Percentiles rank a stretch among this genome's conserved stretches.
These are phyloP conservation scores for Carollia perspicillata DNA, from an alignment of 2,113 vertebrate species.

Conservation along the genomic window DNA sequence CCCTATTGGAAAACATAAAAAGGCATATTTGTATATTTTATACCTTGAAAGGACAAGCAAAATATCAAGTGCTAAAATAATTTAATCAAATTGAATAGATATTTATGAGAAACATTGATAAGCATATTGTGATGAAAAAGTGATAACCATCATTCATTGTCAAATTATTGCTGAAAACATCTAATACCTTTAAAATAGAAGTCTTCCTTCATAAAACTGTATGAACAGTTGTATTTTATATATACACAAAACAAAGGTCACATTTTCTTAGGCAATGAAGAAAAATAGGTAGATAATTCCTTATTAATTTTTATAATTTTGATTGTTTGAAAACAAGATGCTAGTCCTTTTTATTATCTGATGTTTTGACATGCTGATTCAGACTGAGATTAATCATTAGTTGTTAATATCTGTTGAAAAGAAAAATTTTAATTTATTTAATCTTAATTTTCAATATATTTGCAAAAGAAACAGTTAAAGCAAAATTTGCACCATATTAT, in stretches of 20 bases:
- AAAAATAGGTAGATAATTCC: neutral
- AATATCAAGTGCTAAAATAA: neutral
- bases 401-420: neutral
- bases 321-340: neutral
- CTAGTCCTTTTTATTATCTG: neutral
- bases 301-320: neutral
- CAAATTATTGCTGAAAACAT: neutral
- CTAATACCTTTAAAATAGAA: neutral
- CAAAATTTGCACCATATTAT: neutral
- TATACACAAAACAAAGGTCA: neutral
- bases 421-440: neutral
- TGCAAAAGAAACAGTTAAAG: neutral
- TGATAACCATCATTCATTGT: neutral
- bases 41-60: neutral
- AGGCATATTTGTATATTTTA: neutral
- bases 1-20: neutral
- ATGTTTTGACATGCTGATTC: neutral
- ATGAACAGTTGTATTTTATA: neutral
- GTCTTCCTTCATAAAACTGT: neutral
- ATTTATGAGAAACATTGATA: neutral
- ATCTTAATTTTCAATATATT: neutral
- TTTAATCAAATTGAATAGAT: neutral
- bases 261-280: neutral
- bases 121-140: conserved; percentile 13
- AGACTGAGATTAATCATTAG: neutral